These are phyloP conservation scores for Leptura quadrifasciata DNA, from an alignment of 2,888 invertebrate species.

Conservation along the genomic window DNA sequence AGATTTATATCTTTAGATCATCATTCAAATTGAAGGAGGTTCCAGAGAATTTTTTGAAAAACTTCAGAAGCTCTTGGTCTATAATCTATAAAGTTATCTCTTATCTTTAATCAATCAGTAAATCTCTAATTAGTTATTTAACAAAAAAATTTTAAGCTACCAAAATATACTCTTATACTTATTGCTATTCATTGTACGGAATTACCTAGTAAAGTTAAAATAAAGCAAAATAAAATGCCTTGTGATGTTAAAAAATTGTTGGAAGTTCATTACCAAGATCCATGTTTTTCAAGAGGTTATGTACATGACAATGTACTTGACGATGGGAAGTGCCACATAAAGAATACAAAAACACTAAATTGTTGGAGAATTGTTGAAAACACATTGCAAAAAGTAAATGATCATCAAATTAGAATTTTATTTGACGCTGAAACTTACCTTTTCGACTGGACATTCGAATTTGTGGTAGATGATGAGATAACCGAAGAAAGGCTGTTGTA, in stretches of 20 bases:
- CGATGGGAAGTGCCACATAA: conserved; percentile 36
- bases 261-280: conserved; percentile 43
- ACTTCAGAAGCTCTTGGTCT: too few species aligned
- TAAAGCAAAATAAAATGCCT: conserved; percentile 24
- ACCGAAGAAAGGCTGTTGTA: conserved; percentile 54
- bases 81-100: too few species aligned
- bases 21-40: too few species aligned
- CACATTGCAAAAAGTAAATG: conserved; percentile 44
- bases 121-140: not conserved
- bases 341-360: conserved; percentile 40
- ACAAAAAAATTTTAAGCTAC: too few species aligned
- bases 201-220: too few species aligned
- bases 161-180: too few species aligned
- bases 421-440: conserved; percentile 59
- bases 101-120: not conserved
- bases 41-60: too few species aligned
- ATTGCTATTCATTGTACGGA: too few species aligned
- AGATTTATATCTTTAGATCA: too few species aligned
- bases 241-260: conserved; percentile 46
- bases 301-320: not conserved
- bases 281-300: conserved; percentile 47
- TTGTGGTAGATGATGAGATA: conserved; percentile 43
- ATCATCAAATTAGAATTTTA: conserved; percentile 49
- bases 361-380: conserved; percentile 58
- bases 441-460: conserved; percentile 57